Evolutionary conservation across 2,888 invertebrate species (phyloP).

Genomic region (Phoenoteleia sp.): DNA sequence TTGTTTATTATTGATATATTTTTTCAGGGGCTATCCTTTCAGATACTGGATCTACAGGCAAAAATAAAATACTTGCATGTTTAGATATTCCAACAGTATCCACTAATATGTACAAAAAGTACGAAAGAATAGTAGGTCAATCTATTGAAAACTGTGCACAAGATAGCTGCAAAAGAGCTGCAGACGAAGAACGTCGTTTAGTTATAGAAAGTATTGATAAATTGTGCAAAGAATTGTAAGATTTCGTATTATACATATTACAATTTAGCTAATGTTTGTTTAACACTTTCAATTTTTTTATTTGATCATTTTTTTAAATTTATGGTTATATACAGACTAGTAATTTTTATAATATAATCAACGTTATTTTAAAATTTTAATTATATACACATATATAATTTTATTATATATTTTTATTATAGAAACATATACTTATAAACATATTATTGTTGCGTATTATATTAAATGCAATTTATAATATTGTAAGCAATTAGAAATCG

Average conservation of each 20-base stretch:
- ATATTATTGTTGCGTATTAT: too few species aligned
- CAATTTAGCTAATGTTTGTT: too few species aligned
- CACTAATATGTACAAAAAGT: constrained; percentile 53
- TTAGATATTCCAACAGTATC: constrained; percentile 58
- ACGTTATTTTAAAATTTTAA: too few species aligned
- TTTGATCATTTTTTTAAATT: too few species aligned
- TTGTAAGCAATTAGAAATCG: too few species aligned
- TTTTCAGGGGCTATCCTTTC: constrained; percentile 27
- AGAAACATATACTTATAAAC: too few species aligned
- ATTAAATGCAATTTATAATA: too few species aligned
- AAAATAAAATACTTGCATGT: constrained; percentile 72
- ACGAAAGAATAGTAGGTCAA: constrained; percentile 61
- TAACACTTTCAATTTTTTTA: too few species aligned
- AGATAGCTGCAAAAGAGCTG: constrained; percentile 65
- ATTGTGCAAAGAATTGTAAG: constrained; percentile 63
- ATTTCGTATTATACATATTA: neutral
- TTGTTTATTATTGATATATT: neutral
- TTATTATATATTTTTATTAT: too few species aligned
- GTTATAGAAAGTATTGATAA: constrained; percentile 63
- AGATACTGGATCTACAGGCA: constrained; percentile 55
- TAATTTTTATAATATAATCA: too few species aligned
- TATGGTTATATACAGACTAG: too few species aligned
- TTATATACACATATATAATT: too few species aligned
- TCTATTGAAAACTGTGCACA: constrained; percentile 64
- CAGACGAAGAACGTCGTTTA: constrained; percentile 55